A percentile compares a stretch with the other conserved stretches of the same genome.
These are phyloP conservation scores for Ormyrus pomaceus DNA, from an alignment of 2,888 invertebrate genomes.

Conservation along the genomic window DNA sequence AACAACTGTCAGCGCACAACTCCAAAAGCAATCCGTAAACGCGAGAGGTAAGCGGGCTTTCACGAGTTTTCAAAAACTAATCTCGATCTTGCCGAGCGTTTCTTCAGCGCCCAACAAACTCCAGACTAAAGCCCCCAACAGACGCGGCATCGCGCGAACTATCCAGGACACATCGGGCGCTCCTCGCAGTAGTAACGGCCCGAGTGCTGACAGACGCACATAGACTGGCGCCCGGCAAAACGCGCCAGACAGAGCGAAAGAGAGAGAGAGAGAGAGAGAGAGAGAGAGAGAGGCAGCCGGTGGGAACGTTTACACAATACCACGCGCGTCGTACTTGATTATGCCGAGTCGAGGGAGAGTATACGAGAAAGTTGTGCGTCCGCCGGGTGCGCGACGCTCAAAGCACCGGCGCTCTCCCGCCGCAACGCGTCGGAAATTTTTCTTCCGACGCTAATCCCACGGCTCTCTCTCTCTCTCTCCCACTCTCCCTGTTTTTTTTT, in stretches of 20 bases:
- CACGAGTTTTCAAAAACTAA: no score
- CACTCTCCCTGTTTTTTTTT: neutral
- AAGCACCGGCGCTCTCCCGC: neutral
- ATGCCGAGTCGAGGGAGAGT: conserved; percentile 2
- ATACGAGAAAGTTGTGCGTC: neutral
- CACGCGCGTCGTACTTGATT: conserved; percentile 35
- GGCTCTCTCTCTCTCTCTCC: conserved; percentile 2
- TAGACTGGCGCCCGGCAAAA: no score
- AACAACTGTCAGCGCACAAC: no score
- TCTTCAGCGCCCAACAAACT: no score
- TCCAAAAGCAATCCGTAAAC: no score
- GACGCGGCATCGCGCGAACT: no score
- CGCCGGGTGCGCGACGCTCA: neutral
- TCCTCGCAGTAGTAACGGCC: no score
- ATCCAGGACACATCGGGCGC: no score
- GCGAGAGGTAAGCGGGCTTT: no score
- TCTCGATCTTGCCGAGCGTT: no score
- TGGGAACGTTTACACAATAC: conserved; percentile 1
- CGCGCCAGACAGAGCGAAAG: neutral
- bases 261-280: neutral
- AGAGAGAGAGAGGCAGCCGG: neutral
- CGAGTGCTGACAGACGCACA: no score
- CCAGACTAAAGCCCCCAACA: no score
- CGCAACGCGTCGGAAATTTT: neutral
- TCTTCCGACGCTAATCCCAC: neutral